These are phyloP conservation scores for silkworm (Bombyx mori) DNA, from an alignment of 1,140 invertebrate genomes.

Conservation along the genomic window ASM3026992v2 NC_085113.1:11368001-11368500, in stretches of 20 bases:
- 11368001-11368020: too few relatives aligned
- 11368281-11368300: slow-evolving; percentile 48
- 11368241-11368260: slow-evolving; percentile 65
- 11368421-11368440: not conserved
- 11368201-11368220: slow-evolving; percentile 10
- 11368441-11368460: too few relatives aligned
- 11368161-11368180: slow-evolving; percentile 59
- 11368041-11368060: slow-evolving; percentile 42
- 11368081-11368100: slow-evolving; percentile 38
- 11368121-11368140: slow-evolving; percentile 32
- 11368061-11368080: slow-evolving; percentile 43
- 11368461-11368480: too few relatives aligned
- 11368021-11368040: too few relatives aligned
- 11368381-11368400: slow-evolving; percentile 65
- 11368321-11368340: slow-evolving; percentile 72
- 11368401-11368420: not conserved
- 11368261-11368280: slow-evolving; percentile 65
- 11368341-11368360: slow-evolving; percentile 66
- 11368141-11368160: slow-evolving; percentile 46
- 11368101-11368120: slow-evolving; percentile 43
- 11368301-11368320: slow-evolving; percentile 43
- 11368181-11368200: slow-evolving; percentile 36
- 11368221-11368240: slow-evolving; percentile 66
- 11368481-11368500: too few relatives aligned
- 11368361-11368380: slow-evolving; percentile 68